Conservation (phyloP, 2,888 invertebrate genomes). For the Gastracanthus pulcherrimus region DNA sequence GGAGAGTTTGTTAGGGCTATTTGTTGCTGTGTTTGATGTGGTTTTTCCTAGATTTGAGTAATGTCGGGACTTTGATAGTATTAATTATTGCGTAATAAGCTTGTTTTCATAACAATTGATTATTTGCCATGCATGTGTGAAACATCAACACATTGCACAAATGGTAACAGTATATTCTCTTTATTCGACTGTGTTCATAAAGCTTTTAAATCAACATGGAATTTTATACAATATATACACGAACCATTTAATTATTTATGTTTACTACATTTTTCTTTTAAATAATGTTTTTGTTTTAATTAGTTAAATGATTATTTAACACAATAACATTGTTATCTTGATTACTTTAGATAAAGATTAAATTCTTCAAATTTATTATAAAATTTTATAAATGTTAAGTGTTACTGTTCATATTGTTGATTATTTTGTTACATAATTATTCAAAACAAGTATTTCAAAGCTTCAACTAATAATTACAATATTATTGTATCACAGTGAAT, state of each 20-base stretch:
- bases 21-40: background rate
- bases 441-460: too few relatives aligned
- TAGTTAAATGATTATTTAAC: too few relatives aligned
- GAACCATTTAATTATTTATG: background rate
- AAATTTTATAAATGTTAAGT: too few relatives aligned
- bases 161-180: background rate
- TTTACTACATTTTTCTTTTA: too few relatives aligned
- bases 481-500: too few relatives aligned
- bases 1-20: background rate
- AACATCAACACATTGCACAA: background rate
- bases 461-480: too few relatives aligned
- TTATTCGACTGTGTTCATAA: background rate
- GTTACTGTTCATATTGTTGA: too few relatives aligned
- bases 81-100: background rate
- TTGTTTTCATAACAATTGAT: constrained; percentile 8
- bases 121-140: background rate
- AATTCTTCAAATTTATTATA: too few relatives aligned
- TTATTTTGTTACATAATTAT: too few relatives aligned
- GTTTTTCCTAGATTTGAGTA: background rate
- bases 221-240: background rate
- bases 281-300: too few relatives aligned
- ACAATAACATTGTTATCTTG: too few relatives aligned
- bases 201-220: background rate
- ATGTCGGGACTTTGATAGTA: background rate
- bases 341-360: too few relatives aligned